Conservation (phyloP, 2,113 vertebrate species). For the Cavia aperea region DNA sequence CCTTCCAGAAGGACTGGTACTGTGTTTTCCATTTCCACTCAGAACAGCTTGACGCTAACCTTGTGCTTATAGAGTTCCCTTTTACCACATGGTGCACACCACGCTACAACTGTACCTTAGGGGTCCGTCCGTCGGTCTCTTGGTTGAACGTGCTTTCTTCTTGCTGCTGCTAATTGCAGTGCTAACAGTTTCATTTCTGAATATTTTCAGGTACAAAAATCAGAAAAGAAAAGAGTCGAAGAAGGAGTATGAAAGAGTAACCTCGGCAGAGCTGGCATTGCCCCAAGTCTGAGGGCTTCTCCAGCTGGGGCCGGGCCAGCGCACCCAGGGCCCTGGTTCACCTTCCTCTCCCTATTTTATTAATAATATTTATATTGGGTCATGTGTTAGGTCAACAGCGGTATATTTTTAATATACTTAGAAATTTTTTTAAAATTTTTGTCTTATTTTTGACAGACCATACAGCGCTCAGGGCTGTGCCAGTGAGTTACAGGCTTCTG, state of each 20-base stretch:
- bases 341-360: slow-evolving; percentile 44
- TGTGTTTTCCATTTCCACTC: neutral
- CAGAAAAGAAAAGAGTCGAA: slow-evolving; percentile 54
- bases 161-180: neutral
- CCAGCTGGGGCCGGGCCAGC: neutral
- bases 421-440: slow-evolving; percentile 51
- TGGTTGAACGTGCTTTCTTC: neutral
- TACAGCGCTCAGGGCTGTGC: neutral
- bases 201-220: slow-evolving; percentile 63
- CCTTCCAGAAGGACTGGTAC: neutral
- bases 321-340: neutral
- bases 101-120: neutral
- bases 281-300: slow-evolving; percentile 42
- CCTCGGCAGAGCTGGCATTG: neutral
- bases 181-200: slow-evolving; percentile 36
- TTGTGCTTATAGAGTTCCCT: neutral
- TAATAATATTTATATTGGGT: slow-evolving; percentile 67
- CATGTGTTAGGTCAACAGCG: slow-evolving; percentile 34
- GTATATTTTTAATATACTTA: slow-evolving; percentile 51
- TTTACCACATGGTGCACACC: neutral
- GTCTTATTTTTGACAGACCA: slow-evolving; percentile 61
- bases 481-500: neutral
- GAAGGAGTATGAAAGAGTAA: slow-evolving; percentile 63
- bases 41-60: neutral
- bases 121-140: neutral